Percentiles rank a stretch among this genome's conserved stretches.
Conservation (phyloP, 1,140 invertebrate species). For the Drosophila auraria region DNA sequence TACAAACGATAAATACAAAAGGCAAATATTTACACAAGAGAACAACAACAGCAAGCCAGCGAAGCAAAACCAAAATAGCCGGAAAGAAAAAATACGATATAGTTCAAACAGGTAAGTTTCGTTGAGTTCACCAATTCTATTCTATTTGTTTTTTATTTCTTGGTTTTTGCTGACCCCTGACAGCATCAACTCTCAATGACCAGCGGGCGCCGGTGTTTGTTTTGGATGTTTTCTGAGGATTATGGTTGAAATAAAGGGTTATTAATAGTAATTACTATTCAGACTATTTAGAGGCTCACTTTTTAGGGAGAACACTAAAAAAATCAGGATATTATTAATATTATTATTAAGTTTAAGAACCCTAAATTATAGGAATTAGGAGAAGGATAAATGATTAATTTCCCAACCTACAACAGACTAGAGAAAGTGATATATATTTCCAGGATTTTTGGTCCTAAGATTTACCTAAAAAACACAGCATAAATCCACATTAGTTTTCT, state of each 20-base stretch:
- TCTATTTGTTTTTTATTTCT: slow-evolving; percentile 8
- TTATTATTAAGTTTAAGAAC: no score
- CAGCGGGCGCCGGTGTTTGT: slow-evolving; percentile 3
- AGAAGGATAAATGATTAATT: no score
- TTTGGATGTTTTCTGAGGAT: neutral
- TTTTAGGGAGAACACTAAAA: neutral
- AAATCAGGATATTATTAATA: no score
- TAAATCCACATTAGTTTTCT: slow-evolving; percentile 5
- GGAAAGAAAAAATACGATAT: slow-evolving; percentile 5
- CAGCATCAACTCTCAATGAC: neutral
- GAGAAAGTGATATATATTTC: no score
- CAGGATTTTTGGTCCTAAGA: no score
- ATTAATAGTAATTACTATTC: neutral
- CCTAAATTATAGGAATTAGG: no score
- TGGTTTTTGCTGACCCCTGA: slow-evolving; percentile 10
- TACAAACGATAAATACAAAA: slow-evolving; percentile 39
- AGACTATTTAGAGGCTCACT: neutral
- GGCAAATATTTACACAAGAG: slow-evolving; percentile 37
- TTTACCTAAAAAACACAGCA: neutral
- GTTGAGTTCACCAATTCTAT: neutral
- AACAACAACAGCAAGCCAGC: neutral
- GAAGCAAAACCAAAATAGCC: neutral
- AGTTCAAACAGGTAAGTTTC: slow-evolving; percentile 32
- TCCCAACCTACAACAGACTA: no score
- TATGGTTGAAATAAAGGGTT: neutral